Percentiles rank a stretch among this genome's conserved stretches.
Conservation (phyloP, 2,797 vertebrate genomes). For the Myripristis murdjan region DNA sequence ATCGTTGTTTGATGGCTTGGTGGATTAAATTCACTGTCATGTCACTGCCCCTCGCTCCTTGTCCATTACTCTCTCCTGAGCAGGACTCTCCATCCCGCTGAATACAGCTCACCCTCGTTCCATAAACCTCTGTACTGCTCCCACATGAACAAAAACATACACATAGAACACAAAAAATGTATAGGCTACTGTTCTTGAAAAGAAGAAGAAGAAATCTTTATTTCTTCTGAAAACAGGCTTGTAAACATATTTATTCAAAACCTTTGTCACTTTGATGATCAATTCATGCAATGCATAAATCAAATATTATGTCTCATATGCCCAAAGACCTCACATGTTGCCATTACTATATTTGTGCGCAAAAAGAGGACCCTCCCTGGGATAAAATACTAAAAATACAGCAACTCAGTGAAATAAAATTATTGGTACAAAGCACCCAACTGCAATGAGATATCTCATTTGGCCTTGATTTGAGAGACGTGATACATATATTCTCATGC, state of each 20-base stretch:
- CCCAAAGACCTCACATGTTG: conserved; percentile 6
- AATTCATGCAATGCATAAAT: conserved; percentile 63
- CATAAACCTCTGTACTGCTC: neutral
- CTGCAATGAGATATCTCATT: conserved; percentile 16
- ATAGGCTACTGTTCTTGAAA: neutral
- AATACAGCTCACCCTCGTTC: neutral
- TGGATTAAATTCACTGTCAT: neutral
- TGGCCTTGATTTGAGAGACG: conserved; percentile 7
- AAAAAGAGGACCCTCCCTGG: neutral
- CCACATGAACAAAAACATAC: neutral
- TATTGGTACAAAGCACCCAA: conserved; percentile 1
- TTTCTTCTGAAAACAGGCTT: conserved; percentile 51
- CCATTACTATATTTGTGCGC: conserved; percentile 8
- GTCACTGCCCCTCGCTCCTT: too few species aligned
- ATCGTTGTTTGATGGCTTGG: neutral
- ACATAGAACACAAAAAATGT: neutral
- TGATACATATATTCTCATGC: conserved; percentile 15
- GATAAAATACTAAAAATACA: conserved; percentile 65
- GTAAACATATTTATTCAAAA: conserved; percentile 49
- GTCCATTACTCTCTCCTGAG: neutral
- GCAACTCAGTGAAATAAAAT: too few species aligned
- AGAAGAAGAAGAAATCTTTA: conserved; percentile 56
- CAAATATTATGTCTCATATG: conserved; percentile 8
- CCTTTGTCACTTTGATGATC: conserved; percentile 42
- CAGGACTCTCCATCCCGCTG: neutral